Conservation (phyloP, 2,888 invertebrate genomes). For the Lasioglossum figueresi region DNA sequence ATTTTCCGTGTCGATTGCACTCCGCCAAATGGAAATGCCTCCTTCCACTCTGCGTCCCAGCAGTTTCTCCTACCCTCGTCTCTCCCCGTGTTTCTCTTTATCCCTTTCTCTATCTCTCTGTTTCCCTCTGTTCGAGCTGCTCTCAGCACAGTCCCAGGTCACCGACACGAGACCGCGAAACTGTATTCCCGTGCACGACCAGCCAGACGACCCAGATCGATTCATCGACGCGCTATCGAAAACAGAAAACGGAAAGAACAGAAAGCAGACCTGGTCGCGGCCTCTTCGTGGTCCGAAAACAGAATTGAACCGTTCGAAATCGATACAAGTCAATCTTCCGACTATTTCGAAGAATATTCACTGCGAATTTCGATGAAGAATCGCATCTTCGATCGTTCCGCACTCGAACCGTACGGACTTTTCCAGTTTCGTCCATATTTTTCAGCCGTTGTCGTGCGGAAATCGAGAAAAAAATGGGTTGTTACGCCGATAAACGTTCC, state of each 20-base stretch:
- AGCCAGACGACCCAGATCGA: constrained; percentile 36
- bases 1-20: constrained; percentile 62
- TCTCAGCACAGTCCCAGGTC: constrained; percentile 35
- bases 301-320: background rate
- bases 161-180: constrained; percentile 56
- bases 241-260: constrained; percentile 12
- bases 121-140: background rate
- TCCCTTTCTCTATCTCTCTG: background rate
- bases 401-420: too few relatives aligned
- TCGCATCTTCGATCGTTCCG: too few relatives aligned
- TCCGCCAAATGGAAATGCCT: constrained; percentile 64
- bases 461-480: constrained; percentile 10
- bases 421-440: background rate
- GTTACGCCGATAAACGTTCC: constrained; percentile 21
- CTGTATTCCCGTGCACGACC: constrained; percentile 31
- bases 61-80: background rate
- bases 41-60: constrained; percentile 10
- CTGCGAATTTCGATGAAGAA: too few relatives aligned
- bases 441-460: too few relatives aligned
- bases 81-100: background rate
- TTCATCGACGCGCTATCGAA: constrained; percentile 44
- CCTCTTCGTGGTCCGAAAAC: background rate
- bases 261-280: background rate
- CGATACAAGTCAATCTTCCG: background rate
- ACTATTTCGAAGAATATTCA: background rate